These are phyloP conservation scores for Eptatretus burgeri DNA, from an alignment of 2,113 vertebrate species.

Conservation along the genomic window DNA sequence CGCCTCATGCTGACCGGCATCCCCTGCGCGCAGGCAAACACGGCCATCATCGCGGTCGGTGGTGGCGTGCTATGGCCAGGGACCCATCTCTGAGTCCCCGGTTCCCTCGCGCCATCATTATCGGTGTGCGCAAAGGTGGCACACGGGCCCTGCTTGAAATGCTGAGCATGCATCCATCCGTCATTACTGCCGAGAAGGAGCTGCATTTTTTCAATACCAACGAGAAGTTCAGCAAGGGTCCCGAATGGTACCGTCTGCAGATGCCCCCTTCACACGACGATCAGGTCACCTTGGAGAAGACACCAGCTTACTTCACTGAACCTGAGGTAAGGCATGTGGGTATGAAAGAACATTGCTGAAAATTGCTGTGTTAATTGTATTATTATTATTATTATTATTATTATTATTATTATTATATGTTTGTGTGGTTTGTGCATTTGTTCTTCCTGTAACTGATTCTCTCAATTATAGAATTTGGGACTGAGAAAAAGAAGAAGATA, in stretches of 20 bases:
- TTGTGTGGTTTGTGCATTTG: too few species aligned
- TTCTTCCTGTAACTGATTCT: too few species aligned
- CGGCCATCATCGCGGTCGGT: too few species aligned
- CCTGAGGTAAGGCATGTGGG: conserved; percentile 19
- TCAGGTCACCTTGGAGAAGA: conserved; percentile 82
- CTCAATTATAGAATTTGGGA: too few species aligned
- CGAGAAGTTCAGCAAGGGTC: conserved; percentile 45
- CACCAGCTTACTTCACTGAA: conserved; percentile 82
- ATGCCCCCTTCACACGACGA: conserved; percentile 46
- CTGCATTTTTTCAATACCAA: conserved; percentile 97
- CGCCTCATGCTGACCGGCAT: too few species aligned
- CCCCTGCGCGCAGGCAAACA: too few species aligned
- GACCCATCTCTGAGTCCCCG: conserved; percentile 15
- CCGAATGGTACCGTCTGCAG: conserved; percentile 59
- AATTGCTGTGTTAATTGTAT: too few species aligned
- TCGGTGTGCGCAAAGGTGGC: conserved; percentile 79
- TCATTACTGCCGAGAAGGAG: conserved; percentile 58
- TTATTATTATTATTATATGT: too few species aligned
- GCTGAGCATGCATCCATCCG: conserved; percentile 52
- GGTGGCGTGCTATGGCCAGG: too few species aligned
- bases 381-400: too few species aligned
- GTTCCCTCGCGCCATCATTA: conserved; percentile 59
- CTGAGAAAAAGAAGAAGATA: too few species aligned
- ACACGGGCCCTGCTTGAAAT: conserved; percentile 79
- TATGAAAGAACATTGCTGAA: too few species aligned